Evolutionary conservation across 2,888 invertebrate species (phyloP), one percentile per base, ranked within the genome.

Genomic region (Drosophila maculinotata): DNA sequence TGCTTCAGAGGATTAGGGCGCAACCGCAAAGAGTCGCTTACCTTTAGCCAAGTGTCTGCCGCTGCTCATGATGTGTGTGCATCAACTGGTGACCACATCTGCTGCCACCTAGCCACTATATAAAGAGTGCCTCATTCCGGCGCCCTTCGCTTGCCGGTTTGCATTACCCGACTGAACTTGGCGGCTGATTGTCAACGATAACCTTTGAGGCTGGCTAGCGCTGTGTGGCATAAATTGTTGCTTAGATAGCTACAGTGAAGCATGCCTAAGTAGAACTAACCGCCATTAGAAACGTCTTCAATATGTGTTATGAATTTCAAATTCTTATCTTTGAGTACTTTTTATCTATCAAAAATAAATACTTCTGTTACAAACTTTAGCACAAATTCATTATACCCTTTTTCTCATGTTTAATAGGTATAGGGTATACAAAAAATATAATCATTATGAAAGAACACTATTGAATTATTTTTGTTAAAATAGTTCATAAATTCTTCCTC

Each of bases 21-120:
- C 12, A 28, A 17, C 3, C 7, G 7, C 1, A n/a, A 8, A 36
- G 28, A 15, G 17, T 2, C 4, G 28, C 68, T 45, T 57, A 84
- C 83, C 83, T 62, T 85, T 84, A 35, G 79, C 69, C 69, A 84
- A 84, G 57, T 84, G 83, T 63, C 76, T 84, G 74, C 87, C 83
- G 66, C 72, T 76, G 72, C 87, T 84, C 83, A 84, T 84, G 69
- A n/a, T 84, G 66, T 30, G 60, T 48, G 65, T 20, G 51, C 35
- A 25, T 14, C 60, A 57, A 73, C 73, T 73, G 70, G 53, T 69
- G 69, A 9, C 31, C 31, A 28, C 44, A 28, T 8, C 38, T 5
- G n/a, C 14, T 2, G 1, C 20, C 10, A n/a, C n/a, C n/a, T n/a
- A 25, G 52, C 39, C 42, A 17, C 36, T 72, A 44, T 74, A 72